Conservation (phyloP, 2,113 vertebrate genomes). For the Morphnarchus princeps region DNA sequence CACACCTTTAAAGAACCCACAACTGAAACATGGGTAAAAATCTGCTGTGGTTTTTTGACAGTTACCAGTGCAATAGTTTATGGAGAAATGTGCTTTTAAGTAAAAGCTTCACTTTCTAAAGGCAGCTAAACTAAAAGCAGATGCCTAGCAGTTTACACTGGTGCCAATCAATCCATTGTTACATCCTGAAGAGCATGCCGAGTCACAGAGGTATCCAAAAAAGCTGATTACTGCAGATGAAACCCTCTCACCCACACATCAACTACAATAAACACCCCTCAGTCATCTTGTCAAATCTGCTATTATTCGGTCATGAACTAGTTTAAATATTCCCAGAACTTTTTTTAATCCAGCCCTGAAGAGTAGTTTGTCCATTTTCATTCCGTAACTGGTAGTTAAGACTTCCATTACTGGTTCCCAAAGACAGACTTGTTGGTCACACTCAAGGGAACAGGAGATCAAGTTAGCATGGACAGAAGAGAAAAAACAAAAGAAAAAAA, state of each 20-base stretch:
- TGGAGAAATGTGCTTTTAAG: background rate
- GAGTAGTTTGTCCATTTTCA: background rate
- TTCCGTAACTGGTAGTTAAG: background rate
- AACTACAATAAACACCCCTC: background rate
- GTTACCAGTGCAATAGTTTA: background rate
- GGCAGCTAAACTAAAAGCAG: background rate
- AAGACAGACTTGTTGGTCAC: background rate
- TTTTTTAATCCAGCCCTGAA: background rate
- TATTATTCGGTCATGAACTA: background rate
- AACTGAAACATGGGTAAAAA: background rate
- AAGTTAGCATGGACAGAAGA: background rate
- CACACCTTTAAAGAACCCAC: background rate
- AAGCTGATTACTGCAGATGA: background rate
- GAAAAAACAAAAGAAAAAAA: background rate
- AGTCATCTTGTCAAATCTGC: background rate
- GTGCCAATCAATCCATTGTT: background rate
- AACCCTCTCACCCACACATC: background rate
- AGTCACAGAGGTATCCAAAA: background rate
- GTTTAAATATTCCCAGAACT: background rate
- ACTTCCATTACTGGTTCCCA: background rate
- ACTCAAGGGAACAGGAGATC: background rate
- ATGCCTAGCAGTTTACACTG: background rate
- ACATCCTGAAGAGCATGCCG: background rate
- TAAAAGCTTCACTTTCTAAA: background rate
- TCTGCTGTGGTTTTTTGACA: background rate